phyloP scores from a whole-genome alignment of 2,888 invertebrate genomes.

The Brenthis hecate region DNA sequence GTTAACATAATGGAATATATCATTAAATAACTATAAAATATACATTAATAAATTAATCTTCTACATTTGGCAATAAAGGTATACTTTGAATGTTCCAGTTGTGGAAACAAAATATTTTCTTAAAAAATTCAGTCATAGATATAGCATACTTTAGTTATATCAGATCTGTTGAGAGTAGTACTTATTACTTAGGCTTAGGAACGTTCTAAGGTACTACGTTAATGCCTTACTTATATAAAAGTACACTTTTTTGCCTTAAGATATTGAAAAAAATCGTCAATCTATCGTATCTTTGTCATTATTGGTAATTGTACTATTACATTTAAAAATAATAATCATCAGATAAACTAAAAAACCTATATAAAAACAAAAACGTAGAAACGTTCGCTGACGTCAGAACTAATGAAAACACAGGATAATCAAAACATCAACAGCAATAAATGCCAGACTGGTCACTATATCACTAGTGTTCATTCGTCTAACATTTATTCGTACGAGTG shows the following conservation, averaged over 20 bases:
- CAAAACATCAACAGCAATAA: not conserved
- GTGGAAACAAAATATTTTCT: too few relatives aligned
- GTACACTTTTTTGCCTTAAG: not conserved
- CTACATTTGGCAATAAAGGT: not conserved
- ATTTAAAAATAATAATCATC: not conserved
- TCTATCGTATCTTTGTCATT: not conserved
- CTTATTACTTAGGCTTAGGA: too few relatives aligned
- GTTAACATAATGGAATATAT: not conserved
- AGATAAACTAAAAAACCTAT: not conserved
- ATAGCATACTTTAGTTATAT: too few relatives aligned
- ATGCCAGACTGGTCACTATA: conserved; percentile 5
- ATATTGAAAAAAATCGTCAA: not conserved
- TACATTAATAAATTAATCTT: conserved; percentile 10
- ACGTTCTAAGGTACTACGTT: conserved; percentile 1
- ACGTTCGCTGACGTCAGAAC: too few relatives aligned
- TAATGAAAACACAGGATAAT: not conserved
- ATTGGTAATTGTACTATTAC: conserved; percentile 10
- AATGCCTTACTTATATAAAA: conserved; percentile 8
- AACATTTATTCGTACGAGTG: conserved; percentile 13
- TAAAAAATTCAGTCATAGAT: too few relatives aligned
- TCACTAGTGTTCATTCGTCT: conserved; percentile 9
- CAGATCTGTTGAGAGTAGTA: too few relatives aligned
- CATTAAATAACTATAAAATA: not conserved
- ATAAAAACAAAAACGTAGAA: not conserved
- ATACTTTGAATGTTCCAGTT: not conserved